Conservation (phyloP, 2,888 invertebrate species). For the Tricholauxania praeusta region DNA sequence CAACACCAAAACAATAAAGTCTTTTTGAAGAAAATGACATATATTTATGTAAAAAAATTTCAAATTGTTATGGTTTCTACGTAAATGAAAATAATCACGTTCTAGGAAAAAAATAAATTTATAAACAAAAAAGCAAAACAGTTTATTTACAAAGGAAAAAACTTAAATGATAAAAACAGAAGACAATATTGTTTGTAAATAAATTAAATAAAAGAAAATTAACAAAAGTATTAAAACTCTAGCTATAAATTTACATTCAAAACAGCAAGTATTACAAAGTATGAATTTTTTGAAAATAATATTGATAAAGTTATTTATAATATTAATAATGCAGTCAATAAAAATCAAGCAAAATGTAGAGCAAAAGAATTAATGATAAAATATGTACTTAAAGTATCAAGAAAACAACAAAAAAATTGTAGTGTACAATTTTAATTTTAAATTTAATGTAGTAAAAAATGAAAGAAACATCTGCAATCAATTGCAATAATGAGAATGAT, state of each 20-base stretch:
- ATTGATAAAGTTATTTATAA: constrained; percentile 1
- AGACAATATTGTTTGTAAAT: constrained; percentile 67
- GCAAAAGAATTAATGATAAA: constrained; percentile 38
- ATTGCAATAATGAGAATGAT: constrained; percentile 38
- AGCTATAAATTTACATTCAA: constrained; percentile 37
- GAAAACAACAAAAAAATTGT: constrained; percentile 35
- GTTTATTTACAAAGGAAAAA: constrained; percentile 42
- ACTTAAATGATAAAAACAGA: constrained; percentile 46
- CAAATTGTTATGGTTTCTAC: constrained; percentile 32
- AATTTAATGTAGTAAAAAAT: background rate
- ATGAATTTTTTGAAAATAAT: background rate
- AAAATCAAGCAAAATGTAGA: background rate
- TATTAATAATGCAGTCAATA: background rate
- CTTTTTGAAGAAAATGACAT: background rate
- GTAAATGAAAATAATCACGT: constrained; percentile 30
- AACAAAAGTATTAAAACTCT: constrained; percentile 39
- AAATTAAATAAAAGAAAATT: constrained; percentile 50
- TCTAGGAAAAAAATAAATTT: constrained; percentile 5
- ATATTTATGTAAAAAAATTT: constrained; percentile 13
- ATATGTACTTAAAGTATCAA: constrained; percentile 31
- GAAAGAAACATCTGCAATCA: constrained; percentile 27
- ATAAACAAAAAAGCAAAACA: constrained; percentile 36
- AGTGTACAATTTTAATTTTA: constrained; percentile 4
- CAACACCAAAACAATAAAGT: constrained; percentile 21
- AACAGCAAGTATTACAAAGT: background rate